Base-by-base conservation (phyloP, 2,888 invertebrate genomes). In the Metallyticus violacea region DNA sequence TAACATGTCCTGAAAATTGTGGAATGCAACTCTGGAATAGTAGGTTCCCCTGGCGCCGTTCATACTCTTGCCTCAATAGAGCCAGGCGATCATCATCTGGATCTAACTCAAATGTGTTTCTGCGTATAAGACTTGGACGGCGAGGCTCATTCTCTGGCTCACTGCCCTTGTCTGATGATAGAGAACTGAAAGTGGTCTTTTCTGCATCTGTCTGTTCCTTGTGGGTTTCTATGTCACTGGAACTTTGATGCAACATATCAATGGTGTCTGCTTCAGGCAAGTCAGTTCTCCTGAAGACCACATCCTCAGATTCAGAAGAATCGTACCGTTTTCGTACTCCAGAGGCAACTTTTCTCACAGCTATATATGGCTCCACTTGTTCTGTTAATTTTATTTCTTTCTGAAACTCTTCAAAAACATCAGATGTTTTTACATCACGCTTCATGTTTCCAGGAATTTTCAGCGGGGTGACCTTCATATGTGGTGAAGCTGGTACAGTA, bases 21-120 rank as follows among this genome's bases (percentile, higher is more conserved):
- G 94, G 94, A 86, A 94, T 93, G 77, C 94, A 93, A 88, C 93
- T 93, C 89, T 94, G 93, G 89, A 95, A 95, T 80, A 94, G 92
- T 6, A 94, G 91, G 78, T 92, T 92, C 6, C 94, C 94, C 89
- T 94, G 94, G 26, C 94, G 92, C 62, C 94, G 92, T 90, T 94
- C 94, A 89, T 94, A 93, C 85, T 93, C 93, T 86, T 93, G 92
- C 62, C 94, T 91, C 25, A 94, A 89, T 28, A 91, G 88, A 5
- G 91, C 91, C 4, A 92, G 89, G 85, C 91, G 91, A 78, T 91
- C 91, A 82, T 92, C 92, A 76, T 91, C 91, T 0, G 92, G 90
- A 88, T 92, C 92, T 25, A 93, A 89, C 88, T 92, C 92, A 88
- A 93, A 93, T 7, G 93, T 92, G 85, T 92, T 92, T 84, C 92